Base-by-base conservation (phyloP, 2,888 invertebrate genomes). In the Tenthredo amoena region DNA sequence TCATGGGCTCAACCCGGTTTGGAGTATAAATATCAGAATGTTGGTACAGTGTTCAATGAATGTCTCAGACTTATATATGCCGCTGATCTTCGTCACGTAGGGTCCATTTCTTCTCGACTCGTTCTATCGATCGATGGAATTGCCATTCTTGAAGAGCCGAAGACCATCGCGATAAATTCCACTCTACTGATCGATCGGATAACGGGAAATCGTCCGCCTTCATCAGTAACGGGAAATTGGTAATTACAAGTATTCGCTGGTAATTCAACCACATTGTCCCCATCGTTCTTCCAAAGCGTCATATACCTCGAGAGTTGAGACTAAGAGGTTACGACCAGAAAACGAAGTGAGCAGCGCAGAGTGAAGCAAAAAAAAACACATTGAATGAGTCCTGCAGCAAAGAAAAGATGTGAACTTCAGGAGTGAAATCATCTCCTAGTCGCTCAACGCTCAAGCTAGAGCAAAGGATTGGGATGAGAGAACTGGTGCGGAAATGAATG, bases 401-500 rank as follows among this genome's bases (percentile, higher is more conserved):
- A 7, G 7, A 55, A n/a, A 55, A 6, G 1, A n/a, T 55, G 34
- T 26, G 31, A 68, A 68, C 68, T 68, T 31, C 15, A 31, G 12
- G 68, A 68, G 68, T 31, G 15, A 34, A 68, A 68, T 68, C 26
- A 31, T 68, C 68, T 68, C 26, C 2, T 0, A 21, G 31, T 68
- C 68, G 68, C 34, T 26, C 31, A 31, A 68, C 47, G 15, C 26
- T 26, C 12, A 6, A 34, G 4, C 15, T 68, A 31, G 31, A 68
- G 68, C 18, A 26, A 10, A 40, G 37, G 7, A 50, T 6, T 47
- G 47, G 77, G 50, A 77, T 21, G 81, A 37, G 21, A 37, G 40
- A 62, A 12, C 2, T 18, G 37, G 37, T n/a, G 40, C 81, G 81
- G 62, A 81, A 81, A 81, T 62, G 58, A 58, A 34, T 81, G 34